phyloP scores from a whole-genome alignment of 2,888 invertebrate genomes.

The Flexamia atlantica region DNA sequence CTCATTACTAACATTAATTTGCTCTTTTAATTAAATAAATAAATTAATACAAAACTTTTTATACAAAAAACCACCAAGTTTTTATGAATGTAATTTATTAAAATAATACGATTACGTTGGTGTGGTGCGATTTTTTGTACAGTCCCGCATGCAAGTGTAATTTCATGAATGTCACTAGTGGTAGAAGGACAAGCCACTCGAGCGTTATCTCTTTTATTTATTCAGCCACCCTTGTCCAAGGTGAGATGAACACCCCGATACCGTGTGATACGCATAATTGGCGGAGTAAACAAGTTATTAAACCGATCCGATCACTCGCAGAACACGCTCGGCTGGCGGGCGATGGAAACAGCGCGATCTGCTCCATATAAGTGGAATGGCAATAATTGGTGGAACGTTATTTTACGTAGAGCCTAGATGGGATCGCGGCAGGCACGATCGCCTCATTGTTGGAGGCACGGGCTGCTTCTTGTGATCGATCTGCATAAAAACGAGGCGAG shows the following conservation, averaged over 20 bases:
- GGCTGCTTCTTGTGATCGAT: conserved; percentile 52
- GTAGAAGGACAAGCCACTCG: neutral
- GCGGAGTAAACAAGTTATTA: conserved; percentile 22
- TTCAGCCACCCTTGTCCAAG: neutral
- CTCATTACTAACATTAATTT: no score
- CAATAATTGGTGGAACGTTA: conserved; percentile 51
- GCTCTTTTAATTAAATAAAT: no score
- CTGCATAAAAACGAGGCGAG: conserved; percentile 55
- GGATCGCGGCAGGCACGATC: neutral
- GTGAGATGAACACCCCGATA: neutral
- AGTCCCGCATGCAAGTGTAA: no score
- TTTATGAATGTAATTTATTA: no score
- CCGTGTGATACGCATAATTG: conserved; percentile 16
- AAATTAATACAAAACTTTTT: no score
- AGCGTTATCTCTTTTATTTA: neutral
- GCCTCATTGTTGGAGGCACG: conserved; percentile 51
- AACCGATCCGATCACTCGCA: neutral
- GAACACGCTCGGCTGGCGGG: neutral
- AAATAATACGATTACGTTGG: no score
- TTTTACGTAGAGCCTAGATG: neutral
- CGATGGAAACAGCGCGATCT: conserved; percentile 14
- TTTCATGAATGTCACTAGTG: no score
- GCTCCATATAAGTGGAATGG: conserved; percentile 14
- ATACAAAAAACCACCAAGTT: no score
- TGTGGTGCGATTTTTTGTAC: no score